phyloP scores from a whole-genome alignment of 2,888 invertebrate genomes.

The Lottia gigantea region DNA sequence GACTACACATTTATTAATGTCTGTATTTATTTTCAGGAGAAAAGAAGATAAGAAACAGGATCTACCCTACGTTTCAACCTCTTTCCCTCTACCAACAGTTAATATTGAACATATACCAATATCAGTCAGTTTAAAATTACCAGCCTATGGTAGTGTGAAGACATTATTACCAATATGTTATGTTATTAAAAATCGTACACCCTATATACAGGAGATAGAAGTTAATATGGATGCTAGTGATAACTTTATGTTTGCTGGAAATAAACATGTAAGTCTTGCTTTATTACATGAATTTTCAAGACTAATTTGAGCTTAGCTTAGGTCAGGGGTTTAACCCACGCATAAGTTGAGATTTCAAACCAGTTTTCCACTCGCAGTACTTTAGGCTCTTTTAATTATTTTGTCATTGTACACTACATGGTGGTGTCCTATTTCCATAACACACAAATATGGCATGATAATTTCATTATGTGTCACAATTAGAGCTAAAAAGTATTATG shows the following conservation, averaged over 20 bases:
- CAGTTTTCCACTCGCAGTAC: no score
- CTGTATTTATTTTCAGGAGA: constrained; percentile 36
- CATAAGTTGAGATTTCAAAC: no score
- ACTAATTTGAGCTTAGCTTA: not conserved
- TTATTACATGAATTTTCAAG: not conserved
- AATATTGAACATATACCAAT: constrained; percentile 67
- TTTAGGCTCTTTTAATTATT: no score
- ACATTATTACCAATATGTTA: constrained; percentile 67
- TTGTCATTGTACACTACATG: no score
- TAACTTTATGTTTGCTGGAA: constrained; percentile 94
- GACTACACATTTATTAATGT: no score
- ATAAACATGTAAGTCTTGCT: constrained; percentile 78
- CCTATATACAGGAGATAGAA: constrained; percentile 78
- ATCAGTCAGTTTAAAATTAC: constrained; percentile 69
- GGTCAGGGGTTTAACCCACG: no score
- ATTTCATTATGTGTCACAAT: no score
- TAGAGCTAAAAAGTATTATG: no score
- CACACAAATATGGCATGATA: no score
- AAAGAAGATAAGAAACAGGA: constrained; percentile 35
- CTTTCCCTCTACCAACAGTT: constrained; percentile 62
- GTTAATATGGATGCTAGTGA: constrained; percentile 85
- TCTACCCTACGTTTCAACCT: constrained; percentile 56
- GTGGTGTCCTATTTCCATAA: no score
- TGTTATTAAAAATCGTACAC: constrained; percentile 79
- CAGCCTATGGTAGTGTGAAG: constrained; percentile 81